Evolutionary conservation across 1,140 invertebrate species (phyloP).

Genomic region (Bombus vancouverensis): DNA sequence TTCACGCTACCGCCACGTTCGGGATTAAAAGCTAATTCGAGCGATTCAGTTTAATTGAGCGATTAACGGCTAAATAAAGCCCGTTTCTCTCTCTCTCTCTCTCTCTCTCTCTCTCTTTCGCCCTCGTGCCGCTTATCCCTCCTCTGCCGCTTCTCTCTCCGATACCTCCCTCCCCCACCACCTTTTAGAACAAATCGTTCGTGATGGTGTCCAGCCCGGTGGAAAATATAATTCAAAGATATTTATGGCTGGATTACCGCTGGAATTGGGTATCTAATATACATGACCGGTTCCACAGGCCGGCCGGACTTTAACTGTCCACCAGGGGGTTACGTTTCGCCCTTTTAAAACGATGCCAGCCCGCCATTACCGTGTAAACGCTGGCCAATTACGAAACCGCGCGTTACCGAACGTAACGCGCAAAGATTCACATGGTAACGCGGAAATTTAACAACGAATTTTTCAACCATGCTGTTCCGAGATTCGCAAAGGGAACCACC

Average conservation of each 20-base stretch:
- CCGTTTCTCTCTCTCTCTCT: constrained; percentile 37
- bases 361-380: constrained; percentile 20
- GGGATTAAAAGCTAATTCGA: constrained; percentile 80
- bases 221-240: constrained; percentile 82
- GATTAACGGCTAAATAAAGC: constrained; percentile 81
- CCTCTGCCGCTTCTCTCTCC: constrained; percentile 21
- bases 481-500: too few relatives aligned
- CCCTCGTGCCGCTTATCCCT: neutral
- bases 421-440: neutral
- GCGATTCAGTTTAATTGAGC: constrained; percentile 82
- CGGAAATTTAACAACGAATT: neutral
- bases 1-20: constrained; percentile 40
- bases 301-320: constrained; percentile 67
- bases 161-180: constrained; percentile 6
- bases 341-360: constrained; percentile 17
- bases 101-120: neutral
- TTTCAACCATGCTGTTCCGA: neutral
- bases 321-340: constrained; percentile 28
- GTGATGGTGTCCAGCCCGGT: constrained; percentile 72
- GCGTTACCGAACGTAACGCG: neutral
- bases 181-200: constrained; percentile 76
- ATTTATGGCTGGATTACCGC: constrained; percentile 81
- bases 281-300: constrained; percentile 73
- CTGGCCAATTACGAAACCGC: constrained; percentile 7
- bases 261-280: constrained; percentile 81